phyloP scores from a whole-genome alignment of 2,888 invertebrate genomes.

The Stratiomys singularior region DNA sequence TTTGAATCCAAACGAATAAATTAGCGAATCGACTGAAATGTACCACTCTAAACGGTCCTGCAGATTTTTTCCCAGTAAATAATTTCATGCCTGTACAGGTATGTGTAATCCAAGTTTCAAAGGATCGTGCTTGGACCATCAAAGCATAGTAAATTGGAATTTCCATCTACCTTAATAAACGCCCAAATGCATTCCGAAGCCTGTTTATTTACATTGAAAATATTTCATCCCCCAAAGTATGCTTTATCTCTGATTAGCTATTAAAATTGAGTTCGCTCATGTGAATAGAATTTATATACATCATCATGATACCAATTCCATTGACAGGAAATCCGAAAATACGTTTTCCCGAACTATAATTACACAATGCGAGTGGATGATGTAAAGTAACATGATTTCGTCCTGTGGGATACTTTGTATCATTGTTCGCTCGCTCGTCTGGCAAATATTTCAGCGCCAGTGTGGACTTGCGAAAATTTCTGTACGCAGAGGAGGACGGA shows the following conservation, averaged over 20 bases:
- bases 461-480: not conserved
- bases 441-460: not conserved
- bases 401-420: not conserved
- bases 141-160: too few relatives aligned
- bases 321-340: not conserved
- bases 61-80: too few relatives aligned
- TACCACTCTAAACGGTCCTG: too few relatives aligned
- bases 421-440: not conserved
- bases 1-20: too few relatives aligned
- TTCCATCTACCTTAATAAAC: too few relatives aligned
- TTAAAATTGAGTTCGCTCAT: not conserved
- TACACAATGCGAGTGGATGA: not conserved
- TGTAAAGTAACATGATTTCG: not conserved
- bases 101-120: too few relatives aligned
- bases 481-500: too few relatives aligned
- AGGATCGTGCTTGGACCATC: too few relatives aligned
- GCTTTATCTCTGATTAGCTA: not conserved
- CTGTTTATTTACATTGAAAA: too few relatives aligned
- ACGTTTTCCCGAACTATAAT: conserved; percentile 1
- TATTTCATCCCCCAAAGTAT: not conserved
- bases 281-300: not conserved
- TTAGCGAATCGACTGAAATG: too few relatives aligned
- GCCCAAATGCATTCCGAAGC: too few relatives aligned
- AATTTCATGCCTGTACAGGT: too few relatives aligned
- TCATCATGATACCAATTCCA: not conserved